Evolutionary conservation across 2,797 vertebrate genomes (phyloP), one percentile per base, ranked within the genome.

Genomic region (Sarcoramphus papa): DNA sequence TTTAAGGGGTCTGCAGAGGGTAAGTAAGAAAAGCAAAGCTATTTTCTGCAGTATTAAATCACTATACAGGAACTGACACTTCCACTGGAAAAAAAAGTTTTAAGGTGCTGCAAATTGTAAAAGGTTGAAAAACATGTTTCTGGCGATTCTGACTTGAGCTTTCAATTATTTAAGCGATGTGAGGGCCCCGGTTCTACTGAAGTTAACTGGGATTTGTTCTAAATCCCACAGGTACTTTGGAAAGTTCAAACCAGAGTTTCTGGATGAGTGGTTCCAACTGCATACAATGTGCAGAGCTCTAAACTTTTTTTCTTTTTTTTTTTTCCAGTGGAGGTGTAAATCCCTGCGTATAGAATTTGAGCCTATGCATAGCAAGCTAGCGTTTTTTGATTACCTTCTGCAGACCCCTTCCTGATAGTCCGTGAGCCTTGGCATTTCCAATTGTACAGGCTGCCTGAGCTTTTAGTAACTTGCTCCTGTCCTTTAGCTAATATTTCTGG

Each of bases 171-270:
- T 59, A 94, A 91, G 63, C 3, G 54, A 77, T 93, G 45, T 5
- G 3, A 93, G 83, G 84, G 83, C 90, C 91, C 43, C 74, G 85
- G 70, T 65, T 91, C 70, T 87, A 85, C 81, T 69, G 67, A 91
- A 78, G 91, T 94, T 95, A 95, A 83, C 48, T 1, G 28, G 77
- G 95, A 95, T 94, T 95, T 95, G 80, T 74, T 94, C 80, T 87
- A 83, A 95, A 95, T 96, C 94, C 94, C 92, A 87, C 11, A 91
- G 95, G 93, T 90, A 87, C 88, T 93, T 87, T 0, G 0, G 83
- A 92, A 96, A 94, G 96, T 94, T 96, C 94, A 95, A 91, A 87
- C 37, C 31, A 48, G 63, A 67, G 87, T 95, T 96, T 91, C 84
- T 86, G 74, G 74, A 94, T 76, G 85, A 96, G 73, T 76, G 59